These are phyloP conservation scores for Oreochromis grahami DNA, from an alignment of 2,797 vertebrate species.

Conservation along the genomic window DNA sequence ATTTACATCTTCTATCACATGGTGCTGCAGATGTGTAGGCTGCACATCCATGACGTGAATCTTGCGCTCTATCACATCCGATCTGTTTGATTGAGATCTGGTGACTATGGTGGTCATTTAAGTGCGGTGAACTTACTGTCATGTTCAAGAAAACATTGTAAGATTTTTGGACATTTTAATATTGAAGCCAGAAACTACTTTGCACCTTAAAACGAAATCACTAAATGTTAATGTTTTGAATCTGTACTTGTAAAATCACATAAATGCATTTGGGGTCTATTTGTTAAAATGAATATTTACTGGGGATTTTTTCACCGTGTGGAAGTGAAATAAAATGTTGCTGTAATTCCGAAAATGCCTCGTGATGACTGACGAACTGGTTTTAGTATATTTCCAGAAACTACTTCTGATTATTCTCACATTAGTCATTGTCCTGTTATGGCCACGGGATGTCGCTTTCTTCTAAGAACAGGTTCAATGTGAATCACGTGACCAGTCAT, in stretches of 20 bases:
- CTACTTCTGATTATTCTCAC: neutral
- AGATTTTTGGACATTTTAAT: neutral
- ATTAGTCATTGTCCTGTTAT: neutral
- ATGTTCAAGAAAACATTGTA: neutral
- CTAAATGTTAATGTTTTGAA: neutral
- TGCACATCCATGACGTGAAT: neutral
- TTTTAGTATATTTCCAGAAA: neutral
- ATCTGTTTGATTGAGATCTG: neutral
- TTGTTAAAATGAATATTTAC: neutral
- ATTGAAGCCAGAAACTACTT: neutral
- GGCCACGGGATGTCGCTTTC: constrained; percentile 31
- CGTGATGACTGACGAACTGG: neutral
- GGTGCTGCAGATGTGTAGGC: neutral
- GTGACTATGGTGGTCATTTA: neutral
- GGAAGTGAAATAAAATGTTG: neutral
- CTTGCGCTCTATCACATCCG: neutral
- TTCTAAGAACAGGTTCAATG: fast-evolving
- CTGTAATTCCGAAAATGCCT: neutral
- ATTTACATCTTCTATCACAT: neutral
- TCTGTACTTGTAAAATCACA: neutral
- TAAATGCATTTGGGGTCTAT: neutral
- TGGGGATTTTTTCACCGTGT: neutral
- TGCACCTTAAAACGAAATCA: neutral
- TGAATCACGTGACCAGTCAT: neutral
- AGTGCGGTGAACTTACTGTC: neutral